Percentiles rank a stretch among this genome's conserved stretches.
phyloP scores from a whole-genome alignment of 2,113 vertebrate species.

The Narcine bancroftii region DNA sequence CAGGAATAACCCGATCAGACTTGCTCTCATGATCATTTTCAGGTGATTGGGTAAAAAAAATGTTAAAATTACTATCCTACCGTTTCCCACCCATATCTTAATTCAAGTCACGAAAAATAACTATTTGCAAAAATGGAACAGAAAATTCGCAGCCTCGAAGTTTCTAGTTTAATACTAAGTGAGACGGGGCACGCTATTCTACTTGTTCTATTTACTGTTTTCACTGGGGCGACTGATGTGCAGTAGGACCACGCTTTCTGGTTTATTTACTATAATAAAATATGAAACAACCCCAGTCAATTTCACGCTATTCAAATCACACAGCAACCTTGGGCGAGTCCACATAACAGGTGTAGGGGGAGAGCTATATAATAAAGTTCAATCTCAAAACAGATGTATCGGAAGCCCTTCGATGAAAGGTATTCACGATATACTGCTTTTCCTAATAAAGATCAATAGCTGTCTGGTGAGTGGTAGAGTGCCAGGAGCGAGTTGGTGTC shows the following conservation, averaged over 20 bases:
- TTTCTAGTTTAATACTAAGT: not conserved
- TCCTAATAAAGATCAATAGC: not conserved
- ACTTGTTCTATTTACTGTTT: not conserved
- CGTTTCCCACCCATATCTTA: not conserved
- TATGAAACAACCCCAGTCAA: not conserved
- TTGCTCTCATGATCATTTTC: not conserved
- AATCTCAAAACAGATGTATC: not conserved
- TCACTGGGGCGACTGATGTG: too few species aligned
- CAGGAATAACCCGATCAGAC: not conserved
- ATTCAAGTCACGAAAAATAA: not conserved
- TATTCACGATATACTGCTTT: not conserved
- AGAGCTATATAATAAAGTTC: not conserved
- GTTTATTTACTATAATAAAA: conserved; percentile 20
- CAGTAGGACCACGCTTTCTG: not conserved
- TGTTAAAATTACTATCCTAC: not conserved
- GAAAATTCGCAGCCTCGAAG: not conserved
- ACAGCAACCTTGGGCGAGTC: not conserved
- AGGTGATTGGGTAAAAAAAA: not conserved
- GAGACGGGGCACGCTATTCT: not conserved
- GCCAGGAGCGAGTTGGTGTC: not conserved
- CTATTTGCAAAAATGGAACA: not conserved
- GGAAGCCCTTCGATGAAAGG: not conserved
- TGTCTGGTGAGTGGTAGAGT: not conserved
- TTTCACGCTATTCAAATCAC: conserved; percentile 11
- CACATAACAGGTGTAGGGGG: conserved; percentile 9